Base-by-base conservation (phyloP, 2,797 vertebrate genomes). In the Alosa sapidissima region DNA sequence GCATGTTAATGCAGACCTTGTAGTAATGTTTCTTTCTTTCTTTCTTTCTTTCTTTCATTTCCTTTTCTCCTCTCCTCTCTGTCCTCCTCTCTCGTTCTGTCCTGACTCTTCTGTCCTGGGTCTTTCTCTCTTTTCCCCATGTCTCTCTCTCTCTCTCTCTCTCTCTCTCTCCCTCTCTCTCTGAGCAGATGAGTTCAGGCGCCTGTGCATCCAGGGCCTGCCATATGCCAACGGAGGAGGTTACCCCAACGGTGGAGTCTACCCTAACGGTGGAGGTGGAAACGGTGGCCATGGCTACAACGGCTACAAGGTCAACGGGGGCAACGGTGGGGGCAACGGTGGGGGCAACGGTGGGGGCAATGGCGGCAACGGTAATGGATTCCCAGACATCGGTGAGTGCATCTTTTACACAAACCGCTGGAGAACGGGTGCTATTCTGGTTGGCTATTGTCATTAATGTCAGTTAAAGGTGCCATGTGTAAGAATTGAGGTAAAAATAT, bases 191-290 rank as follows among this genome's bases (percentile, higher is more conserved):
- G 97, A 98, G 89, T 97, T 95, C 92, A 94, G 96, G 86, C 91
- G 95, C 86, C 93, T 99, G 65, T 99, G 98, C 84, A 95, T 96
- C 16, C 96, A 96, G 75, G 96, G 96, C 0, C 93, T 96, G 58
- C 96, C 97, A 49, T 96, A 97, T 82, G 94, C 91, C 41, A 94
- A 94, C 2, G 94, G 91, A 58, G 91, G 14, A 3, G 82, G 82
- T 41, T 88, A 88, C 62, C 88, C 87, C 0, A 85, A 84, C 2
- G 82, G 83, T 1, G 65, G 62, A 2, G 62, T 48, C 2, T 81
- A 75, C 47, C 36, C 58, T 47, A 81, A 83, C 33, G 85, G 84
- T 5, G 81, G 85, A 1, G 85, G 85, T 0, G 93, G 92, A 5
- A 78, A 68, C 3, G 91, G 87, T 81, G 87, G 91, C 81, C 92